Base-by-base conservation (phyloP, 2,797 vertebrate species). In the Oceanodroma leucorhoa region DNA sequence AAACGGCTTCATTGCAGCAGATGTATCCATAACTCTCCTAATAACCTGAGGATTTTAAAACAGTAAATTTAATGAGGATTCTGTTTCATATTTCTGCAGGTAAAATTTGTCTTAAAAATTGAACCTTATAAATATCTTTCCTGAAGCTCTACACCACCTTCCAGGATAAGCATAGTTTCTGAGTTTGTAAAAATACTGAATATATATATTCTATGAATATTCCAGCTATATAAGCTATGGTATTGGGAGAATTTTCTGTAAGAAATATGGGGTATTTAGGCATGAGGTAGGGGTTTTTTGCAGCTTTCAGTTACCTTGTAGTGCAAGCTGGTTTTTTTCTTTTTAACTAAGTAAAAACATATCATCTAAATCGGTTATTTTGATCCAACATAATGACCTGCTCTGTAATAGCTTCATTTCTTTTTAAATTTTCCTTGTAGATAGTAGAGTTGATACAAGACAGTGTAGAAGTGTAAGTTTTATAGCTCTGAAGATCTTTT, bases 361-460 rank as follows among this genome's bases (percentile, higher is more conserved):
- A 83, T 92, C 36, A 83, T 94, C 54, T 93, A 48, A 91, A 89
- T 78, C 38, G 94, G 67, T 92, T 92, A 65, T 95, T 97, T 95
- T 96, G 78, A 96, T 90, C 90, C 79, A 87, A 10, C 21, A 38
- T 96, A 96, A 95, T 83, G 70, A 95, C 73, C 62, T 93, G 53
- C 77, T 88, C 64, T 96, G 15, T 96, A 95, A 94, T 86, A 94
- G 89, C 64, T 95, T 89, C 66, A 87, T 97, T 97, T 96, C 76
- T 95, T 97, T 96, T 76, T 43, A 78, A 55, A 70, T 91, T 85
- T 97, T 97, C 50, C 76, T 92, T 89, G 53, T 84, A 66, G 85
- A 15, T 91, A 72, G 62, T 89, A 46, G 94, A 96, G 86, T 93
- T 96, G 89, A 83, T 85, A 81, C 69, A 88, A 93, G 65, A 53